Conservation (phyloP, 2,113 vertebrate genomes). For the Lethenteron camtschaticum region DNA sequence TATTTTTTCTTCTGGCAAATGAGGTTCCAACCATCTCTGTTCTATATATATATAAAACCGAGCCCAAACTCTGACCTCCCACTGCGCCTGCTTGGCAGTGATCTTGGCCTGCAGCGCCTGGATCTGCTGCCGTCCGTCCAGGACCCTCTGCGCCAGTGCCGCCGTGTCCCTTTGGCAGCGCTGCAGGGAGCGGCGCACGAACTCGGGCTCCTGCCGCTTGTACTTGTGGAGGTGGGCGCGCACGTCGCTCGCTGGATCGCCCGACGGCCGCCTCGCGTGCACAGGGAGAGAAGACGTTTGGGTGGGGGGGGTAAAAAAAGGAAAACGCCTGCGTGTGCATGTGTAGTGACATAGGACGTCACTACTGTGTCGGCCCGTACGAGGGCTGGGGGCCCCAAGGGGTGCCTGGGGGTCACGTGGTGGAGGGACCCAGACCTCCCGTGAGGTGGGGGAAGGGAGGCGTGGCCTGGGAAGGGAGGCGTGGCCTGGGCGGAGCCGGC, state of each 20-base stretch:
- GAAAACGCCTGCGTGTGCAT: background rate
- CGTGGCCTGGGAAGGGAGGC: too few species aligned
- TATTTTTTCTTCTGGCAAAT: too few species aligned
- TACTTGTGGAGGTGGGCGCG: background rate
- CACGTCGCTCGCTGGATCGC: background rate
- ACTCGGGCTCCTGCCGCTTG: background rate
- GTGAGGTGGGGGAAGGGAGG: too few species aligned
- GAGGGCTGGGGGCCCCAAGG: too few species aligned
- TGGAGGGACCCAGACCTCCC: too few species aligned
- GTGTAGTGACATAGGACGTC: too few species aligned
- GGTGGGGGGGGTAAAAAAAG: slow-evolving; percentile 1
- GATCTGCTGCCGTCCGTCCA: background rate
- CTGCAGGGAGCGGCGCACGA: background rate
- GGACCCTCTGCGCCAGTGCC: background rate
- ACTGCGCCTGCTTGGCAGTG: background rate
- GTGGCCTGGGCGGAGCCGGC: too few species aligned
- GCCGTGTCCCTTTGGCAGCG: background rate
- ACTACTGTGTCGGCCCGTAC: too few species aligned
- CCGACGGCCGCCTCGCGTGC: background rate
- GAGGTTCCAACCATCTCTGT: too few species aligned
- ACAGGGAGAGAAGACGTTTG: background rate
- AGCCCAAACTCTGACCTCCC: background rate
- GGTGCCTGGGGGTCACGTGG: too few species aligned
- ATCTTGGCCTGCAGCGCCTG: background rate
- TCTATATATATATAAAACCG: too few species aligned